phyloP scores from a whole-genome alignment of 2,113 vertebrate species.

The Hiodon tergisus region DNA sequence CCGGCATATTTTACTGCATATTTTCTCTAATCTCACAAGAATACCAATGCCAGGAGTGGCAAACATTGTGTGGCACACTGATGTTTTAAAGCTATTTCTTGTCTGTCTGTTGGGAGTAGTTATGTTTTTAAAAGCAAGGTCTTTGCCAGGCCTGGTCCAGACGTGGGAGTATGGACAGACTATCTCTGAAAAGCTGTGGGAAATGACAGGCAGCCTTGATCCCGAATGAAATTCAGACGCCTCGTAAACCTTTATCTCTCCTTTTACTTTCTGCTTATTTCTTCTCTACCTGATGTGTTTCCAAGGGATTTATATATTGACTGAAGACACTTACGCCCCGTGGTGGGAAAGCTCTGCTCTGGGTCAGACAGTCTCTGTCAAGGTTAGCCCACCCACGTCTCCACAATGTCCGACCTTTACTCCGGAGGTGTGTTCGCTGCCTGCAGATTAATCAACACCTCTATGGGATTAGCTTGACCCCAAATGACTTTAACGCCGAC shows the following conservation, averaged over 20 bases:
- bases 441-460: slow-evolving; percentile 60
- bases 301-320: slow-evolving; percentile 5
- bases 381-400: slow-evolving; percentile 24
- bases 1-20: not conserved
- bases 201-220: not conserved
- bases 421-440: slow-evolving; percentile 51
- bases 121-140: not conserved
- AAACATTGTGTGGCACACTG: not conserved
- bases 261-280: not conserved
- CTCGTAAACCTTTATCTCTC: not conserved
- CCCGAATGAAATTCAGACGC: not conserved
- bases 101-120: not conserved
- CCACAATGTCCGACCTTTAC: slow-evolving; percentile 54
- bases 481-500: slow-evolving; percentile 50
- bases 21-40: not conserved
- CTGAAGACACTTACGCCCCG: not conserved
- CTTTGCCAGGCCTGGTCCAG: not conserved
- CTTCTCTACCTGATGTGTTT: not conserved
- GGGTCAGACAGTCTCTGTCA: slow-evolving; percentile 1
- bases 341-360: slow-evolving; percentile 1
- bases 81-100: slow-evolving; percentile 1
- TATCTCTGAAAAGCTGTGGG: not conserved
- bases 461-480: slow-evolving; percentile 56
- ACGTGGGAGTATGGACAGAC: not conserved
- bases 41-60: not conserved